Conservation (phyloP, 2,113 vertebrate genomes). For the Bothrops jararaca region DNA sequence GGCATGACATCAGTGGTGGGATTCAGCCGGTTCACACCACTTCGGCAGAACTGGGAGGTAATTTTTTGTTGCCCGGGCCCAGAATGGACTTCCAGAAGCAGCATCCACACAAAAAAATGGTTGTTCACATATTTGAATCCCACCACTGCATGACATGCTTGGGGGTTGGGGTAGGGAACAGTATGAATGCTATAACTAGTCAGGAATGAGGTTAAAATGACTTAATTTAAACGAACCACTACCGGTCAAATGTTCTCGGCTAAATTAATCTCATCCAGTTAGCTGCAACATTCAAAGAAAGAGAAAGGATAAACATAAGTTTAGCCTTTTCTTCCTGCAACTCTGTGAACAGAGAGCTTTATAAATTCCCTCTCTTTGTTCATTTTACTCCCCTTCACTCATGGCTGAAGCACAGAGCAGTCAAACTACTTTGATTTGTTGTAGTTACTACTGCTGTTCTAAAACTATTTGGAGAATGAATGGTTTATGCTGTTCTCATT, state of each 20-base stretch:
- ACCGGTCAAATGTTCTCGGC: neutral
- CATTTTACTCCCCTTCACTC: neutral
- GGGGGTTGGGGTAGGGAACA: neutral
- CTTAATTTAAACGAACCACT: neutral
- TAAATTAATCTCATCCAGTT: neutral
- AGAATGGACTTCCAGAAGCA: too few species aligned
- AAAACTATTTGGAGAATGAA: neutral
- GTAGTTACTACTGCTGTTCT: neutral
- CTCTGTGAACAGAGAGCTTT: neutral
- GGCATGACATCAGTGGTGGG: neutral
- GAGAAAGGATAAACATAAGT: neutral
- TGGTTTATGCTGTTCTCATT: neutral
- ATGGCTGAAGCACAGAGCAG: neutral
- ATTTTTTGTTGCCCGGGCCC: too few species aligned
- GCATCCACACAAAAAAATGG: too few species aligned
- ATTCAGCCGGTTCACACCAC: too few species aligned
- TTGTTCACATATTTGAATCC: too few species aligned
- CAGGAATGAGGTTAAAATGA: neutral
- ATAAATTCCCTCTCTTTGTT: neutral
- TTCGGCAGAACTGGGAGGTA: too few species aligned
- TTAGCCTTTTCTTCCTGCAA: neutral
- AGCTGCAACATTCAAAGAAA: neutral
- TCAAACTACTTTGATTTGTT: neutral
- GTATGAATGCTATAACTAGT: neutral
- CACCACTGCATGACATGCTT: neutral